Percentiles rank a stretch among this genome's conserved stretches.
Conservation (phyloP, 1,140 invertebrate species). For the Drosophila nannoptera region DNA sequence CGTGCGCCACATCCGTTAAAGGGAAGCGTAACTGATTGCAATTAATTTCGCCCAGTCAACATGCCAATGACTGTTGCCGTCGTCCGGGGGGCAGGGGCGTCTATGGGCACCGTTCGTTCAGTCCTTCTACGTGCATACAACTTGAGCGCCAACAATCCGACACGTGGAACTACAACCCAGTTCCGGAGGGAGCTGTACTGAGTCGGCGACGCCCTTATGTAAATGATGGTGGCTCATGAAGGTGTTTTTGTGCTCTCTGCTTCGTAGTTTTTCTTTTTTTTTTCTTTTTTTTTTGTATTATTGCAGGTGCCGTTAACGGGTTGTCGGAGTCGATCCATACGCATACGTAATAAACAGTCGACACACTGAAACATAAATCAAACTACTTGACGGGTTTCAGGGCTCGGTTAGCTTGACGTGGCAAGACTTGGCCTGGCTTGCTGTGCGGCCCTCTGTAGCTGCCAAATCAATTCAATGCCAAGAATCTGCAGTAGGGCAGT, state of each 20-base stretch:
- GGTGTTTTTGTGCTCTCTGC: conserved; percentile 21
- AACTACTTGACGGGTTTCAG: conserved; percentile 23
- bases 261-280: background rate
- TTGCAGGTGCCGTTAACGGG: conserved; percentile 23
- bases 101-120: background rate
- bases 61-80: conserved; percentile 50
- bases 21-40: conserved; percentile 74
- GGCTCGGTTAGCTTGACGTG: conserved; percentile 7
- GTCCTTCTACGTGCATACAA: conserved; percentile 29
- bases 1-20: conserved; percentile 48
- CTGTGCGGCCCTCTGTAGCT: background rate
- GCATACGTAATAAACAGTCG: background rate
- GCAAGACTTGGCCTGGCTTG: background rate
- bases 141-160: conserved; percentile 24
- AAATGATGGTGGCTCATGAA: conserved; percentile 34
- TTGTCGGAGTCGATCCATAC: conserved; percentile 13
- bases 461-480: conserved; percentile 1
- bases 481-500: conserved; percentile 6
- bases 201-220: conserved; percentile 34
- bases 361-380: conserved; percentile 46
- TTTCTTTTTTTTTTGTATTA: conserved; percentile 32
- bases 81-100: conserved; percentile 1
- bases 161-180: conserved; percentile 29
- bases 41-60: conserved; percentile 74
- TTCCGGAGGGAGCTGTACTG: background rate